Evolutionary conservation across 2,113 vertebrate genomes (phyloP).

Genomic region (Crotalus helleri): DNA sequence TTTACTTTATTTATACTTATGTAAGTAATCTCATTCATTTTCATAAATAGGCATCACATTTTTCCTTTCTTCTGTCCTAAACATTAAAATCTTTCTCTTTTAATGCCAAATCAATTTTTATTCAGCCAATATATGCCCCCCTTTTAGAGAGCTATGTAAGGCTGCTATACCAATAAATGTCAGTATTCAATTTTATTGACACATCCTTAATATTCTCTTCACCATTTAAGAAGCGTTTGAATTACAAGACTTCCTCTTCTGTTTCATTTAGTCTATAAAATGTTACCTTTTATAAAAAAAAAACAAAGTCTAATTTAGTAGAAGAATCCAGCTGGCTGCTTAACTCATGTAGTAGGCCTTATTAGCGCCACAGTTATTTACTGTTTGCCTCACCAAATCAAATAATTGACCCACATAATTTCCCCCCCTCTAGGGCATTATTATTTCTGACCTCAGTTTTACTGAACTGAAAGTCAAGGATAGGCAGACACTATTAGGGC

Average conservation of each 20-base stretch:
- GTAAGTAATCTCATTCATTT: constrained; percentile 1
- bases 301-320: not conserved
- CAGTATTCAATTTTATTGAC: not conserved
- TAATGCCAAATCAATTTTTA: not conserved
- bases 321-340: not conserved
- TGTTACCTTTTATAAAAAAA: not conserved
- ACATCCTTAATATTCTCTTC: not conserved
- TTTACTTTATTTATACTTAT: not conserved
- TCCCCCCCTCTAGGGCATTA: not conserved
- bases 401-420: not conserved
- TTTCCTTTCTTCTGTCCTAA: not conserved
- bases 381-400: not conserved
- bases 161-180: not conserved
- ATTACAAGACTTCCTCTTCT: not conserved
- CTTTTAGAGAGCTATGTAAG: not conserved
- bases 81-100: not conserved
- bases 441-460: not conserved
- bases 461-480: not conserved
- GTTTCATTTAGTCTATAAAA: not conserved
- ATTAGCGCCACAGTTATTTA: not conserved
- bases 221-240: not conserved
- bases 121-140: not conserved
- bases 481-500: not conserved
- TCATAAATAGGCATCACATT: not conserved
- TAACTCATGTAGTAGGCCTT: not conserved